Conservation (phyloP, 2,113 vertebrate genomes). For the Macrotis lagotis region DNA sequence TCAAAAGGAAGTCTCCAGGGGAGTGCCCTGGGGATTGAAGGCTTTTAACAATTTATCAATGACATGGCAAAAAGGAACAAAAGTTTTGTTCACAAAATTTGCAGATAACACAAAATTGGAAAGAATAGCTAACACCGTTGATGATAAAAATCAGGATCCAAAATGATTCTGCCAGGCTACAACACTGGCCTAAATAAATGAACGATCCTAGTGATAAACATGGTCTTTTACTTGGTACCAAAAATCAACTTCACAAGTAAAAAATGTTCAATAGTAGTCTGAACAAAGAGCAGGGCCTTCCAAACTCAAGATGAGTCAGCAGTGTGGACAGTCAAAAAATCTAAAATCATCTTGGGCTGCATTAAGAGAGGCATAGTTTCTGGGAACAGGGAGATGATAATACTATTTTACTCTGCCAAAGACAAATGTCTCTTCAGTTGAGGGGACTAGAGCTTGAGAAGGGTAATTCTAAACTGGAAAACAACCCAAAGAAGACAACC, state of each 20-base stretch:
- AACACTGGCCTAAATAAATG: not conserved
- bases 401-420: too few species aligned
- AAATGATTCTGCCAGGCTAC: not conserved
- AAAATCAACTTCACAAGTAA: not conserved
- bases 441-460: too few species aligned
- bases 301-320: too few species aligned
- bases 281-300: not conserved
- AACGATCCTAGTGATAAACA: too few species aligned
- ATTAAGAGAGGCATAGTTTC: too few species aligned
- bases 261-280: not conserved
- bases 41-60: not conserved
- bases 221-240: not conserved
- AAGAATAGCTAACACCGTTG: not conserved
- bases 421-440: too few species aligned
- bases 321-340: too few species aligned
- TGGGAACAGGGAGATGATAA: too few species aligned
- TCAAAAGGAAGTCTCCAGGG: not conserved
- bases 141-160: not conserved
- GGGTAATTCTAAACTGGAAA: too few species aligned
- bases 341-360: too few species aligned
- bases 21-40: not conserved
- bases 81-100: not conserved
- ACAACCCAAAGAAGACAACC: too few species aligned
- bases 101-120: not conserved
- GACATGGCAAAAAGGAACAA: not conserved